A percentile compares a stretch with the other conserved stretches of the same genome.
Evolutionary conservation across 1,140 invertebrate genomes (phyloP).

Genomic region (Trichonephila inaurata): DNA sequence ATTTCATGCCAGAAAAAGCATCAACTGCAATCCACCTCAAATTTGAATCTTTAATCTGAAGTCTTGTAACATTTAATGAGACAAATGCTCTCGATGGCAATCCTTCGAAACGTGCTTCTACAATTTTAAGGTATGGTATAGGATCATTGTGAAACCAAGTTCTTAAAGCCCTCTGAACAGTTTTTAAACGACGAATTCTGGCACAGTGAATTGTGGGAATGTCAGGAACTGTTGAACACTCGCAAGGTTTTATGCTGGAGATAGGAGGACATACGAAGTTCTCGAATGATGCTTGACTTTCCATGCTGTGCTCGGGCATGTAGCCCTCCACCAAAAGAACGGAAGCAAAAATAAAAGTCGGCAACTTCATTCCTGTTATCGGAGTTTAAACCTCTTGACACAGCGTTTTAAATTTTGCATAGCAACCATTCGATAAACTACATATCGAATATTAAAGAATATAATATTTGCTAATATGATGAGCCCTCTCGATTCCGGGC

Average conservation of each 20-base stretch:
- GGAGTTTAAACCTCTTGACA: slow-evolving; percentile 60
- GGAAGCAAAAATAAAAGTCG: slow-evolving; percentile 44
- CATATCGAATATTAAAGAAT: slow-evolving; percentile 49
- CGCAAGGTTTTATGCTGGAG: slow-evolving; percentile 29
- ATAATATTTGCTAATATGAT: slow-evolving; percentile 14
- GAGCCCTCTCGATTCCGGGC: not conserved
- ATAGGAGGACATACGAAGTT: slow-evolving; percentile 59
- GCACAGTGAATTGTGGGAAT: slow-evolving; percentile 65
- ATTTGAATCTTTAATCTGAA: slow-evolving; percentile 48
- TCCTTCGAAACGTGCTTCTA: slow-evolving; percentile 23
- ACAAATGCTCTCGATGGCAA: slow-evolving; percentile 60
- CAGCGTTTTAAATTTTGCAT: slow-evolving; percentile 48
- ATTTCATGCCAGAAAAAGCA: slow-evolving; percentile 61
- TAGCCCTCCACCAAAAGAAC: slow-evolving; percentile 52
- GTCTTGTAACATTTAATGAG: slow-evolving; percentile 40
- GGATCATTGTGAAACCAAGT: not conserved
- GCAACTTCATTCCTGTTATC: slow-evolving; percentile 67
- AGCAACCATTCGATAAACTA: not conserved
- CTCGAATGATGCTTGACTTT: not conserved
- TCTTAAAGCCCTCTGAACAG: not conserved
- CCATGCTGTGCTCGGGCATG: slow-evolving; percentile 31
- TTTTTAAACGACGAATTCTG: slow-evolving; percentile 18
- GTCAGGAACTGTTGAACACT: slow-evolving; percentile 31
- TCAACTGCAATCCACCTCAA: slow-evolving; percentile 43
- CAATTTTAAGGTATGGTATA: slow-evolving; percentile 64